phyloP scores from a whole-genome alignment of 2,113 vertebrate genomes.

The Sula dactylatra region DNA sequence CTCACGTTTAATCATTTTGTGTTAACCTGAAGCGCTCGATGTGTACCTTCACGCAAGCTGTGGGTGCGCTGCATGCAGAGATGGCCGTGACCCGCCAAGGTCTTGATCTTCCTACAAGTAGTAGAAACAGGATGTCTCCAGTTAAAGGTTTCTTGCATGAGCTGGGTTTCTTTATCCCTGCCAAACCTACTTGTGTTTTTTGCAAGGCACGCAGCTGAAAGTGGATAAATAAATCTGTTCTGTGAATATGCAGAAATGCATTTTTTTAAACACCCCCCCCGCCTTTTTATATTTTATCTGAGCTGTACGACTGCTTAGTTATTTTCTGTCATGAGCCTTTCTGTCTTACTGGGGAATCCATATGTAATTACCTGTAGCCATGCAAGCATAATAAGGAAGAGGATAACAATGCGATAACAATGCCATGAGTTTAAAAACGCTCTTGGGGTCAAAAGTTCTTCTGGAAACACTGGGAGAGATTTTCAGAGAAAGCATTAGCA shows the following conservation, averaged over 20 bases:
- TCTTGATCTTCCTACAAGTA: not conserved
- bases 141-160: not conserved
- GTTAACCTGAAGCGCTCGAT: not conserved
- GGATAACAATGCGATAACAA: conserved; percentile 43
- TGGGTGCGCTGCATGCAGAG: fast-evolving
- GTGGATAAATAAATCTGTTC: not conserved
- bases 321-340: not conserved
- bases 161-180: not conserved
- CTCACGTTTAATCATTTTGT: not conserved
- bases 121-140: not conserved
- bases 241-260: not conserved
- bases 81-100: fast-evolving
- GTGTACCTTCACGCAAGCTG: not conserved
- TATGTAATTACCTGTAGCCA: conserved; percentile 37
- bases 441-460: conserved; percentile 57
- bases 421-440: conserved; percentile 42
- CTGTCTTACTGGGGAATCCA: not conserved
- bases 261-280: not conserved
- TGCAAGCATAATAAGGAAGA: conserved; percentile 11
- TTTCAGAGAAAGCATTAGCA: conserved; percentile 58
- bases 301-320: not conserved
- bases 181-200: not conserved
- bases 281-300: not conserved
- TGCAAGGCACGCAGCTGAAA: not conserved
- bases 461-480: conserved; percentile 36